Base-by-base conservation (phyloP, 2,888 invertebrate genomes). In the Julus scanicus region DNA sequence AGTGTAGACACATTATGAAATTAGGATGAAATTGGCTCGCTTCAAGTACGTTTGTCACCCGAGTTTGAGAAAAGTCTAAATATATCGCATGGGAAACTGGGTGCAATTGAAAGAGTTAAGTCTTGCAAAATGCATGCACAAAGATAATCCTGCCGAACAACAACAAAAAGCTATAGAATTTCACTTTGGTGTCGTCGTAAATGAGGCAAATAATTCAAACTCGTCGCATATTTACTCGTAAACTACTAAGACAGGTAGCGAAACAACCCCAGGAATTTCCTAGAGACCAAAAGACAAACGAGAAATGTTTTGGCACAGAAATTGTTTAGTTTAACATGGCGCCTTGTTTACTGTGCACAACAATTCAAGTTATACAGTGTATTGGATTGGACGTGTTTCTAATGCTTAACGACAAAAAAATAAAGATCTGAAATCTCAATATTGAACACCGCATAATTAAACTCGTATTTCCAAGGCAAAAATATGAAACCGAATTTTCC, bases 151-250 rank as follows among this genome's bases (percentile, higher is more conserved):
- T 11, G 37, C 13, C 37, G 80, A 29, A 37, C 37, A 2, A 80
- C 20, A 80, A 80, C 80, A 80, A 80, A 20, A 80, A 80, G 80
- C 80, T 80, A 37, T 80, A 80, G 80, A 80, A 80, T 80, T 80
- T 80, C 80, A 37, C 80, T 80, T 80, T 37, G 80, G 80, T 37
- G 80, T 80, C 37, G 80, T 20, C 37, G 80, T 80, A 80, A 80
- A 80, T 80, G 80, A 80, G 80, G 80, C 80, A 37, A 80, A 80
- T 80, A 80, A 80, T 80, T 37, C 80, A 20, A 37, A 11, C 37
- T 80, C 80, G 37, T 80, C 80, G 80, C 80, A 37, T 13, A 80
- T 80, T 80, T 80, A 37, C 4, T 80, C 37, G 13, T 80, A 80
- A 80, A 80, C 80, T 80, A 37, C 8, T 8, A 3, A 80, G 80